Base-by-base conservation (phyloP, 1,140 invertebrate species). In the Drosophila lini region DNA sequence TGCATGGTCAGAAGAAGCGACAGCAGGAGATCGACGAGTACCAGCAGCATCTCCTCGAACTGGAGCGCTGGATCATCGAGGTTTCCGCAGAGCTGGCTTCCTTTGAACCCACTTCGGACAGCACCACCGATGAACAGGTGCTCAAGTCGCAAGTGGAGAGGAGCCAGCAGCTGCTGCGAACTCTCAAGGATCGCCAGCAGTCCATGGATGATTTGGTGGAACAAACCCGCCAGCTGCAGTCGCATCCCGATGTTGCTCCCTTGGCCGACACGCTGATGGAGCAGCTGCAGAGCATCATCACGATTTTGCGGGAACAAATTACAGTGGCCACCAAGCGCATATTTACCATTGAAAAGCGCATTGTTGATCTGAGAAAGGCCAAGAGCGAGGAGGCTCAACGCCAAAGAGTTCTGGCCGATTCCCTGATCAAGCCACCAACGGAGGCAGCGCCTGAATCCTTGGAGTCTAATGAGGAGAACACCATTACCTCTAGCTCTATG, bases 61-160 rank as follows among this genome's bases (percentile, higher is more conserved):
- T 95, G 0, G 95, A 96, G 76, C 81, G 91, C 41, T 96, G 95
- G 95, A 90, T 96, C 16, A 85, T 92, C 84, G 92, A 68, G 84
- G 93, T 91, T 8, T 80, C 85, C 16, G 75, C 74, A 1, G 85
- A 92, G 50, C 42, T 90, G 22, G 86, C 88, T 15, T 79, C 78
- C 9, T 82, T 89, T 5, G 90, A 91, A 56, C 60, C 84, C n/a
- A 92, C 81, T 0, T 16, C 79, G 5, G 80, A 90, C 6, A 88
- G 82, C 56, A 90, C 65, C 36, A 78, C 45, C 25, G 89, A 92
- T 60, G 91, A 92, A 45, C 75, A 83, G 22, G 75, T 88, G 36
- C 64, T 92, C 0, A 91, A 91, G 55, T 55, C 74, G 2, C 85
- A 92, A 32, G 80, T 92, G 22, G 85, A 91, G 50, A 75, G 78